Conservation (phyloP, 2,797 vertebrate genomes). For the Alosa sapidissima region DNA sequence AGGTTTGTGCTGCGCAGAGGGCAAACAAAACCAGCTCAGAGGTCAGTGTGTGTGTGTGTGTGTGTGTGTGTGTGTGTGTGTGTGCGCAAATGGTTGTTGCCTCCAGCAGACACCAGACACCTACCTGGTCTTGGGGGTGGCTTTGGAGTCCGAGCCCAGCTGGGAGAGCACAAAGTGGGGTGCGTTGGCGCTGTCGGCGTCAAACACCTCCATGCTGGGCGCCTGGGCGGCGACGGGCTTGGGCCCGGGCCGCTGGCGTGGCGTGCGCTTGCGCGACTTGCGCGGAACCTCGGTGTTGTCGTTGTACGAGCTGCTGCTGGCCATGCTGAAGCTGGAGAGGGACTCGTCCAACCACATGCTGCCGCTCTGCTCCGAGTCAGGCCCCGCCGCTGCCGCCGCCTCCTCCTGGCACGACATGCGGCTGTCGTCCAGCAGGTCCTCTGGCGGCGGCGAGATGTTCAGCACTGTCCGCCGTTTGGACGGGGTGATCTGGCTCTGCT, state of each 20-base stretch:
- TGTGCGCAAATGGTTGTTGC: too few species aligned
- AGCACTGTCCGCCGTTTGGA: conserved; percentile 95
- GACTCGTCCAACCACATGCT: conserved; percentile 99
- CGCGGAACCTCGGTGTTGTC: conserved; percentile 99
- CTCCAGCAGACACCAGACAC: neutral
- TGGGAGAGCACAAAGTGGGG: conserved; percentile 99
- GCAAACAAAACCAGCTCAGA: neutral
- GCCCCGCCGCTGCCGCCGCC: conserved; percentile 74
- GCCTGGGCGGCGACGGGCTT: conserved; percentile 88
- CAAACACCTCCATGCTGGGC: conserved; percentile 98
- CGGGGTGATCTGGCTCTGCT: conserved; percentile 89
- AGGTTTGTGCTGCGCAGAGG: neutral
- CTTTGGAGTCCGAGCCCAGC: conserved; percentile 92
- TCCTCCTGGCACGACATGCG: conserved; percentile 99
- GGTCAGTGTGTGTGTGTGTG: neutral
- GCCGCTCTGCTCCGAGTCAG: conserved; percentile 96
- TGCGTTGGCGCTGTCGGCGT: conserved; percentile 98
- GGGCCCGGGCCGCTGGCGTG: conserved; percentile 94
- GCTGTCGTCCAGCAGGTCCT: conserved; percentile 98
- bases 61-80: neutral
- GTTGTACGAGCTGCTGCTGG: conserved; percentile 96
- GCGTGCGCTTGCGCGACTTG: conserved; percentile 96
- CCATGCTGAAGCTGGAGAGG: conserved; percentile 97
- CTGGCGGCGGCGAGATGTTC: conserved; percentile 97
- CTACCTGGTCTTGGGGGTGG: conserved; percentile 83